Base-by-base conservation (phyloP, 1,140 invertebrate species). In the Plectrocnemia conspersa region DNA sequence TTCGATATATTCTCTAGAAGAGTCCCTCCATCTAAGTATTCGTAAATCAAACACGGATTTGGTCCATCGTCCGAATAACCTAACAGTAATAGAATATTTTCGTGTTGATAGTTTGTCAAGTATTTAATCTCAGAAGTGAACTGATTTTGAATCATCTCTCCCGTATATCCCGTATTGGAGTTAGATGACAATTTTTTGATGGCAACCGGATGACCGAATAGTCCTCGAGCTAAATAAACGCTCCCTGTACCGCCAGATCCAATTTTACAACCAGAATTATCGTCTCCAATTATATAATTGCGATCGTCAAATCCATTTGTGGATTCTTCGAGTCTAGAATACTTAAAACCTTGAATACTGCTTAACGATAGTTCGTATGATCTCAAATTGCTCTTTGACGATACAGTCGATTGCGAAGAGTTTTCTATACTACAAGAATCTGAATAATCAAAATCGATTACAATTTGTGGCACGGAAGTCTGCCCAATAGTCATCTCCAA, bases 181-280 rank as follows among this genome's bases (percentile, higher is more conserved):
- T 67, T 62, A 61, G 67, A 65, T 66, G 72, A 59, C 61, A 84
- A 64, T 63, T 75, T 77, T 66, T 87, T 87, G 1, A 87, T 75
- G 46, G 83, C 84, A 6, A 85, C 71, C 16, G 67, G 64, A 53
- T 76, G 68, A 52, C 72, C 64, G 2, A 64, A 57, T 3, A 70
- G 50, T 46, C 73, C 69, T 13, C 68, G 66, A 13, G 79, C 83
- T 48, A 82, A 68, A 69, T 79, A 86, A 1, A 88, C 85, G 41
- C 76, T 76, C 11, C 85, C 85, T 73, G 84, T 87, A 7, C 82
- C 83, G 41, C 85, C 85, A 56, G 72, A 74, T 2, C 85, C 85
- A 50, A 88, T 71, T 60, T 76, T 74, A 10, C 74, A 66, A 29
- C 71, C 72, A 36, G 60, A 65, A 13, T 21, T 11, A 15, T 42